Evolutionary conservation across 2,888 invertebrate genomes (phyloP), one percentile per base, ranked within the genome.

Genomic region (Andrena minutula): DNA sequence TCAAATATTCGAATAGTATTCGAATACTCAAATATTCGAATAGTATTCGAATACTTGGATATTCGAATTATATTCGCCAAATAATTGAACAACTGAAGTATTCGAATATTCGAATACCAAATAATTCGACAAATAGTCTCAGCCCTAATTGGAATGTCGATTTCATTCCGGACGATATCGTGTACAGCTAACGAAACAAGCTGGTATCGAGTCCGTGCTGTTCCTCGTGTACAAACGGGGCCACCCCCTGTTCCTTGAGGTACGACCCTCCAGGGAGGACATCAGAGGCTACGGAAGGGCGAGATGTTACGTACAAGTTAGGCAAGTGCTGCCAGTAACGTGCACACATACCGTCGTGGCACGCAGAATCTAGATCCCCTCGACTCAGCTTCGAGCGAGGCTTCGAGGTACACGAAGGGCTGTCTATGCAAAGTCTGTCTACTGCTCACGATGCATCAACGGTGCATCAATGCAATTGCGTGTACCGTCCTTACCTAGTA

Each of bases 361-460:
- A n/a, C 63, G 41, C n/a, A 69, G 35, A 71, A 66, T 65, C 32
- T 51, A 30, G 58, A 66, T 58, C 35, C 68, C 47, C 49, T 49
- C 28, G 30, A 26, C 49, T 61, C 53, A 41, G 53, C 35, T 72
- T 64, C 61, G 35, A 63, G 61, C 69, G 28, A 28, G 35, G 73
- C 68, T 63, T 64, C 65, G 41, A 51, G 32, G 61, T 47, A 51
- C 41, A 32, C 53, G 28, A 51, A 56, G 12, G 26, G 58, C 32
- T 49, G 32, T 80, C 83, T 86, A 70, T 78, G 83, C 78, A 83
- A 86, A 86, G 88, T 89, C 87, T 85, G 82, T 71, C 60, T 86
- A 87, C 86, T 86, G 80, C 74, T 80, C 70, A 72, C 87, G 72
- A 84, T 88, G 83, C 82, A 87, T 87, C 88, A 88, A 71, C 63